Percentiles rank a stretch among this genome's conserved stretches.
These are phyloP conservation scores for Aphelinus atriplicis DNA, from an alignment of 1,140 invertebrate genomes.

Conservation along the genomic window DNA sequence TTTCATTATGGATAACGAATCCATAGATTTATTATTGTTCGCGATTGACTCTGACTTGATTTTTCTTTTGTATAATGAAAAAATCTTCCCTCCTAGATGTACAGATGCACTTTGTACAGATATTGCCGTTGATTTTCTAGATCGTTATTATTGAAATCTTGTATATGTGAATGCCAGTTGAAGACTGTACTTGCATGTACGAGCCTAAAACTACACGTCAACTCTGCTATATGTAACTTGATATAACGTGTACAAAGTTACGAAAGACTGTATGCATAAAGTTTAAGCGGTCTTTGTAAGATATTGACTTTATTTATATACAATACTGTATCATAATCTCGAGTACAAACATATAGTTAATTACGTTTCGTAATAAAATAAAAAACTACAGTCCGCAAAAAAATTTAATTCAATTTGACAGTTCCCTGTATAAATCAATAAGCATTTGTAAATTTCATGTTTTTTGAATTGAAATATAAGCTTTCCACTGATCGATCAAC, in stretches of 20 bases:
- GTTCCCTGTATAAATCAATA: constrained; percentile 19
- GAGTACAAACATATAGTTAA: constrained; percentile 63
- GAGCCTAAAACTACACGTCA: constrained; percentile 56
- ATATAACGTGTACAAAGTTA: constrained; percentile 63
- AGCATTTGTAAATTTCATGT: constrained; percentile 32
- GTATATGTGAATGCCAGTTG: constrained; percentile 48
- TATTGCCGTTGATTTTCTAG: constrained; percentile 51
- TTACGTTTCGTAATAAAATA: constrained; percentile 63
- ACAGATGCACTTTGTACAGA: constrained; percentile 52
- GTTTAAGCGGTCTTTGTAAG: constrained; percentile 60
- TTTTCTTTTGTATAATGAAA: constrained; percentile 50
- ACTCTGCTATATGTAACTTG: constrained; percentile 59
- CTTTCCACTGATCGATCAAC: constrained; percentile 30
- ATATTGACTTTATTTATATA: constrained; percentile 63
- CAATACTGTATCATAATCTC: constrained; percentile 63
- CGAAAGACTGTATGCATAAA: constrained; percentile 57
- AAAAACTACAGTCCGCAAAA: constrained; percentile 48
- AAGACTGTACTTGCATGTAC: constrained; percentile 54
- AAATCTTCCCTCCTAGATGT: constrained; percentile 50
- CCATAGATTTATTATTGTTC: constrained; percentile 48
- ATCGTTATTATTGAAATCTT: constrained; percentile 44
- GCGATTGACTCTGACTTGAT: constrained; percentile 40
- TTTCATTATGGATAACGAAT: constrained; percentile 47
- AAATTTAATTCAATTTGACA: constrained; percentile 32
- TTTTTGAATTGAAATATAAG: constrained; percentile 26